Conservation (phyloP, 2,888 invertebrate species). For the Coelopa pilipes region DNA sequence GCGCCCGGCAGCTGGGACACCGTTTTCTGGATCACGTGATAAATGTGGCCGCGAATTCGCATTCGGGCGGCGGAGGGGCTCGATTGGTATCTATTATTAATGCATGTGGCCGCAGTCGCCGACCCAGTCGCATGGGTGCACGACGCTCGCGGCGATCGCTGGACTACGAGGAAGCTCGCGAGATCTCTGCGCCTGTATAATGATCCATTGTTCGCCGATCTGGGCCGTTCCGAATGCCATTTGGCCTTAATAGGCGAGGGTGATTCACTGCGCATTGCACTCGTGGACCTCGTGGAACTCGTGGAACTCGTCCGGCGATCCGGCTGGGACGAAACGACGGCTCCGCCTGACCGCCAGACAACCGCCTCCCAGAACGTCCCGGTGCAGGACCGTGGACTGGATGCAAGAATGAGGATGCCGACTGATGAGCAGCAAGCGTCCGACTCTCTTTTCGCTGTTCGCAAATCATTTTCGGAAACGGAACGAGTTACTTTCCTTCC, state of each 20-base stretch:
- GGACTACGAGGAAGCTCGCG: slow-evolving; percentile 30
- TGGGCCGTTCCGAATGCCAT: slow-evolving; percentile 64
- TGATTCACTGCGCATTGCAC: slow-evolving; percentile 45
- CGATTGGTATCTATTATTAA: slow-evolving; percentile 9
- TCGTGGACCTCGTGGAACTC: not conserved
- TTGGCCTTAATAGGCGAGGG: slow-evolving; percentile 48
- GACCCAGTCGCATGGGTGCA: too few species aligned
- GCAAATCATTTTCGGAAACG: too few species aligned
- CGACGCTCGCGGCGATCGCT: not conserved
- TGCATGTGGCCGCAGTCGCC: not conserved
- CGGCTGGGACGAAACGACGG: slow-evolving; percentile 1
- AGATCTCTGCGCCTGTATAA: slow-evolving; percentile 58
- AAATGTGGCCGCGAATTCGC: slow-evolving; percentile 23
- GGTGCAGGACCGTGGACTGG: too few species aligned
- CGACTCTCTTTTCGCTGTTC: too few species aligned
- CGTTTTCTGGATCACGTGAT: slow-evolving; percentile 38
- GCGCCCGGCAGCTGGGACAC: slow-evolving; percentile 7
- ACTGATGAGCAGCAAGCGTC: too few species aligned
- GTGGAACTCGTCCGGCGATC: not conserved
- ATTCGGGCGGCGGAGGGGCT: not conserved
- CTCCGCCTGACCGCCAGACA: too few species aligned
- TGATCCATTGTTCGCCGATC: slow-evolving; percentile 65
- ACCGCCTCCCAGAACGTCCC: too few species aligned
- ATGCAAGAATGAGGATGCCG: too few species aligned
- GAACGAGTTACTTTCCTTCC: too few species aligned